These are phyloP conservation scores for Saguinus midas DNA, from an alignment of 2,113 vertebrate species.

Conservation along the genomic window DNA sequence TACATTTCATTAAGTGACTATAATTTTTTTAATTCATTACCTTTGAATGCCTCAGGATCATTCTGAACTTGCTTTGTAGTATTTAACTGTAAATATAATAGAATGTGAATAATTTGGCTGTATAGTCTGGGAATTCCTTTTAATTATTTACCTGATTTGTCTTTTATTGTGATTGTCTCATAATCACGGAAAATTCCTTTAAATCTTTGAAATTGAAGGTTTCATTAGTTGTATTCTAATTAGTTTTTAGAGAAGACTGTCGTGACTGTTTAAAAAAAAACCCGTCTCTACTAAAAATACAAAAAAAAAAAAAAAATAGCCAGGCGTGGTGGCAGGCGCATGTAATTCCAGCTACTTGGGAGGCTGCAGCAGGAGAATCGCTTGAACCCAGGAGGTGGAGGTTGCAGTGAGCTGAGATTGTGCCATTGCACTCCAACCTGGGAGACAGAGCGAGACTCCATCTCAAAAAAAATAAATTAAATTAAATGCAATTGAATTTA, in stretches of 20 bases:
- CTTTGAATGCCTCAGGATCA: neutral
- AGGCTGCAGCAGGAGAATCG: too few species aligned
- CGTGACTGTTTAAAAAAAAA: neutral
- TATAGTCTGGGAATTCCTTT: neutral
- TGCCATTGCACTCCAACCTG: too few species aligned
- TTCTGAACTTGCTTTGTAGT: neutral
- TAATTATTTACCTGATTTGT: slow-evolving; percentile 14
- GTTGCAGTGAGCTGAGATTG: too few species aligned
- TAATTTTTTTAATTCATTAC: neutral
- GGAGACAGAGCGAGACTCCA: too few species aligned
- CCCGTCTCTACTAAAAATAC: too few species aligned
- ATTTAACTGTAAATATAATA: neutral
- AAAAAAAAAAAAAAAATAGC: too few species aligned
- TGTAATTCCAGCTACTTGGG: too few species aligned
- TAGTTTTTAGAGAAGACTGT: slow-evolving; percentile 7
- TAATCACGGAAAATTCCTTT: neutral
- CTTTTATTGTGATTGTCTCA: neutral
- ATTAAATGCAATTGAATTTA: neutral
- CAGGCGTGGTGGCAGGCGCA: too few species aligned
- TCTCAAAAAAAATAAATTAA: too few species aligned
- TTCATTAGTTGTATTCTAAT: neutral
- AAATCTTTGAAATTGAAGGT: neutral
- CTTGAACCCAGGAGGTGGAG: too few species aligned
- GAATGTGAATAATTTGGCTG: neutral
- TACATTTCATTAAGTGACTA: neutral